Evolutionary conservation across 1,140 invertebrate genomes (phyloP).

Genomic region (Pentalonia nigronervosa): DNA sequence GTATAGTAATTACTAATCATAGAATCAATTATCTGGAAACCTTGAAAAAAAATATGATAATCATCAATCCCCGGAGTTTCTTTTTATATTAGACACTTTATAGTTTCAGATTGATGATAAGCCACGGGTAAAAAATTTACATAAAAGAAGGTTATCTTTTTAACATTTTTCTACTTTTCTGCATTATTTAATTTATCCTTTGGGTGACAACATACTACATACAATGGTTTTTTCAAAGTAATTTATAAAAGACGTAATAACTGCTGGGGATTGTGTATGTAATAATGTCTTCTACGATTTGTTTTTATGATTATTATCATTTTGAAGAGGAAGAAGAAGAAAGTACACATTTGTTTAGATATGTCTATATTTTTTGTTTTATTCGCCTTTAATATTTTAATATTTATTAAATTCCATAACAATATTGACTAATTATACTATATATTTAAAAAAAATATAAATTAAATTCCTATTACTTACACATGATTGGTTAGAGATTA

Average conservation of each 20-base stretch:
- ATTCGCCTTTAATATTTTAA: not conserved
- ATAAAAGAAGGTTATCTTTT: conserved; percentile 4
- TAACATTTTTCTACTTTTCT: conserved; percentile 19
- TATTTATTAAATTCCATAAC: not conserved
- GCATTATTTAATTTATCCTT: conserved; percentile 14
- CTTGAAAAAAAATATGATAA: not conserved
- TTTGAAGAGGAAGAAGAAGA: not conserved
- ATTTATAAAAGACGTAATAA: not conserved
- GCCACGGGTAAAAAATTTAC: not conserved
- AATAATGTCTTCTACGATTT: not conserved
- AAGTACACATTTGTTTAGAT: not conserved
- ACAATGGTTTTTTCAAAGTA: not conserved
- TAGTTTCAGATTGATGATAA: not conserved
- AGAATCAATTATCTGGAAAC: not conserved
- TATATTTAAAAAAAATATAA: not conserved
- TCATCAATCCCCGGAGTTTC: not conserved
- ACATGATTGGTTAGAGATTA: too few species aligned
- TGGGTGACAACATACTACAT: not conserved
- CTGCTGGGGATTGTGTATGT: not conserved
- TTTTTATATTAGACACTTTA: not conserved
- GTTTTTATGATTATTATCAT: not conserved
- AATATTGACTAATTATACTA: not conserved
- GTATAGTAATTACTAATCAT: not conserved
- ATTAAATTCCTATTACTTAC: too few species aligned
- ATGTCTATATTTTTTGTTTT: not conserved